Evolutionary conservation across 2,113 vertebrate species (phyloP).

Genomic region (Pseudolaguvia tuberculata): DNA sequence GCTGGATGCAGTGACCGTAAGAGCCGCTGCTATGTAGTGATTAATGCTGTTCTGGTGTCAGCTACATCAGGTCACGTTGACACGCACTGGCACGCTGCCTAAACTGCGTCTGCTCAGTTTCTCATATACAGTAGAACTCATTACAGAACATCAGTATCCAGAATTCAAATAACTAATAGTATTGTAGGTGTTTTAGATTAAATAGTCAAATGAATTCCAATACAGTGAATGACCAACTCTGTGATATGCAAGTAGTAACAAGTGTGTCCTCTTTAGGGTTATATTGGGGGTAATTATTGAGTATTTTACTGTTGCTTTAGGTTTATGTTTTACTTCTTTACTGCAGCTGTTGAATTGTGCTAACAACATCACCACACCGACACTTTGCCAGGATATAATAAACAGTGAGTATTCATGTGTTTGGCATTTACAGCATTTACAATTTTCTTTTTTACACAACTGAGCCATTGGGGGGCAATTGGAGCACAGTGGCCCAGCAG

Average conservation of each 20-base stretch:
- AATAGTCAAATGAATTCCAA: too few relatives aligned
- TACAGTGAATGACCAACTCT: too few relatives aligned
- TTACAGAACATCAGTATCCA: not conserved
- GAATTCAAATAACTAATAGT: not conserved
- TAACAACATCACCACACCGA: constrained; percentile 26
- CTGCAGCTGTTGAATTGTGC: constrained; percentile 31
- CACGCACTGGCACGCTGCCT: not conserved
- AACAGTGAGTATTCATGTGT: not conserved
- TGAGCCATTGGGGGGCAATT: too few relatives aligned
- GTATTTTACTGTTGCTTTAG: not conserved
- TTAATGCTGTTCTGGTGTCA: constrained; percentile 18
- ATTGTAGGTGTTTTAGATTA: too few relatives aligned
- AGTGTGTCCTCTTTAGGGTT: not conserved
- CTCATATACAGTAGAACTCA: not conserved
- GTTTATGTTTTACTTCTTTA: not conserved
- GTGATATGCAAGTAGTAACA: not conserved
- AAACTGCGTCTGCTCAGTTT: not conserved
- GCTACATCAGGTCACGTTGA: not conserved
- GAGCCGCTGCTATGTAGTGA: constrained; percentile 7
- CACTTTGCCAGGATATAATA: not conserved
- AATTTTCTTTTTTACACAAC: too few relatives aligned
- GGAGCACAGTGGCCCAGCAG: too few relatives aligned
- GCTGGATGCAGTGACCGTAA: constrained; percentile 2
- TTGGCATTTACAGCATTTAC: not conserved
- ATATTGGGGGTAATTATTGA: not conserved